phyloP scores from a whole-genome alignment of 1,140 invertebrate genomes.

The Aphaenogaster rudis region DNA sequence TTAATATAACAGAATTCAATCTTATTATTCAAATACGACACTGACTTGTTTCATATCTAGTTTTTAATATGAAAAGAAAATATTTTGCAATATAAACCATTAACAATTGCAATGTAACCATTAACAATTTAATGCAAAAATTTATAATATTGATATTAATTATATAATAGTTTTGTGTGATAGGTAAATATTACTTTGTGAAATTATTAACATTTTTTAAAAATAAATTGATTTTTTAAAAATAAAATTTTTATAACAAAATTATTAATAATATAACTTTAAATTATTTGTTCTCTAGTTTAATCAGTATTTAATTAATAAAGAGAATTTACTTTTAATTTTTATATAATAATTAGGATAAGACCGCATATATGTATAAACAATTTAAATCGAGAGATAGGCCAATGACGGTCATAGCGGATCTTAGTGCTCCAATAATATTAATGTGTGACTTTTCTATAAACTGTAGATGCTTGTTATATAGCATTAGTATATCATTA shows the following conservation, averaged over 20 bases:
- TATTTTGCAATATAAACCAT: not conserved
- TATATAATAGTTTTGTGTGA: not conserved
- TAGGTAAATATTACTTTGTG: not conserved
- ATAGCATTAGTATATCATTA: no score
- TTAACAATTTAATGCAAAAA: not conserved
- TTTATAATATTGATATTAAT: not conserved
- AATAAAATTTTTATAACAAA: not conserved
- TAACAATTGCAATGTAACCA: no score
- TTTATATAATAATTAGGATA: no score
- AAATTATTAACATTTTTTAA: not conserved
- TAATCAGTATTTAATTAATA: not conserved
- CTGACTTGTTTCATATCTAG: not conserved
- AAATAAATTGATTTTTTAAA: not conserved
- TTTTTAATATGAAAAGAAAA: not conserved
- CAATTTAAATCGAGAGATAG: no score
- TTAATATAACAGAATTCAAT: not conserved
- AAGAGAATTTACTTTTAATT: no score
- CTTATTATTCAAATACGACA: not conserved
- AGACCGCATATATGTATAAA: no score
- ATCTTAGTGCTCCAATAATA: no score
- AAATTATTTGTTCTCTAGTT: not conserved
- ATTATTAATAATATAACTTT: not conserved
- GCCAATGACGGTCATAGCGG: no score
- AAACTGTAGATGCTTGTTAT: no score
- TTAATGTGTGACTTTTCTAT: no score